phyloP scores from a whole-genome alignment of 2,888 invertebrate species.

The Argynnis bischoffii region DNA sequence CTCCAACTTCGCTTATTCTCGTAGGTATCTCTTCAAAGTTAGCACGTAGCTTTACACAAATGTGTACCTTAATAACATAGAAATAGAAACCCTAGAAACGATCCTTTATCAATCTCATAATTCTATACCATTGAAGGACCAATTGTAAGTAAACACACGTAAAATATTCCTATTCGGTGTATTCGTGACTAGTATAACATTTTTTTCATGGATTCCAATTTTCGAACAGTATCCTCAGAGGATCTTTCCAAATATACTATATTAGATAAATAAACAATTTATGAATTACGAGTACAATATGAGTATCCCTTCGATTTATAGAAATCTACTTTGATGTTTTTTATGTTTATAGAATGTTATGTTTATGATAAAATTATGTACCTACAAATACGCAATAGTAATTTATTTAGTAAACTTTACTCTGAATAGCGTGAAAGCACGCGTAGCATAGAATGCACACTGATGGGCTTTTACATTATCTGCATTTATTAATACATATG shows the following conservation, averaged over 20 bases:
- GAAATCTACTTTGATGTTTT: not conserved
- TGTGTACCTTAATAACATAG: constrained; percentile 63
- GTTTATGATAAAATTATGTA: constrained; percentile 1
- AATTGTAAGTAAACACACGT: constrained; percentile 46
- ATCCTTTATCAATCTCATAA: constrained; percentile 24
- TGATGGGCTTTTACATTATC: too few relatives aligned
- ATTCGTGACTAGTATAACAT: constrained; percentile 43
- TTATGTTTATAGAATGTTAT: not conserved
- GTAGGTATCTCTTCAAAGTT: constrained; percentile 73
- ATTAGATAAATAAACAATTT: constrained; percentile 36
- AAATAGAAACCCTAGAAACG: constrained; percentile 54
- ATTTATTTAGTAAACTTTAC: too few relatives aligned
- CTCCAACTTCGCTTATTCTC: constrained; percentile 69
- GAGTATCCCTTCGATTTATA: constrained; percentile 12
- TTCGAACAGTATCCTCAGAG: constrained; percentile 38
- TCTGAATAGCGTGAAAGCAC: too few relatives aligned
- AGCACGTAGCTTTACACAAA: constrained; percentile 74
- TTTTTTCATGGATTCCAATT: constrained; percentile 43
- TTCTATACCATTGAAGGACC: constrained; percentile 37
- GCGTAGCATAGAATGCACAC: too few relatives aligned
- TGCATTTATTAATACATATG: too few relatives aligned
- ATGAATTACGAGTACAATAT: constrained; percentile 29
- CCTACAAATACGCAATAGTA: too few relatives aligned
- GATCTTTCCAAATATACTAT: constrained; percentile 38
- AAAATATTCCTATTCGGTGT: constrained; percentile 43